phyloP scores from a whole-genome alignment of 2,888 invertebrate species.

The Dione juno region DNA sequence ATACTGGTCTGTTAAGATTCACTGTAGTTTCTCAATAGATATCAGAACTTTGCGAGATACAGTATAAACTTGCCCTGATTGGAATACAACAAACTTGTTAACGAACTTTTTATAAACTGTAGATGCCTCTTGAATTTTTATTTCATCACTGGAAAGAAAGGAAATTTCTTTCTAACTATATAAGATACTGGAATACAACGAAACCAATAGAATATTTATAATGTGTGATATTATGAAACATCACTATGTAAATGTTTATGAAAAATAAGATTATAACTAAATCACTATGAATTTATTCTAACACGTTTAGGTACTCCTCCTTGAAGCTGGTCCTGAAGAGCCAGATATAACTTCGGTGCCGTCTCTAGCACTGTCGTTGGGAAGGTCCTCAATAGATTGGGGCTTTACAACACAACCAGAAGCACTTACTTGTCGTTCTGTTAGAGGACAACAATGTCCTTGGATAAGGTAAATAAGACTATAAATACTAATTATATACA shows the following conservation, averaged over 20 bases:
- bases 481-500: neutral
- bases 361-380: constrained; percentile 84
- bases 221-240: neutral
- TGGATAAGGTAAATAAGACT: constrained; percentile 77
- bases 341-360: constrained; percentile 87
- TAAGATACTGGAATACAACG: neutral
- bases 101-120: constrained; percentile 21
- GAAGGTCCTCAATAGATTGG: constrained; percentile 86
- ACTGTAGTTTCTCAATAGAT: constrained; percentile 38
- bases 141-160: constrained; percentile 19
- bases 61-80: constrained; percentile 31
- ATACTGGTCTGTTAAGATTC: constrained; percentile 31
- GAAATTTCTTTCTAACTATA: neutral
- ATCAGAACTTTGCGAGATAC: constrained; percentile 32
- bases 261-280: neutral
- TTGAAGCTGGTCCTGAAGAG: constrained; percentile 88
- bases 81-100: constrained; percentile 33
- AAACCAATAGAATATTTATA: neutral
- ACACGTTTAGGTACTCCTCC: constrained; percentile 81
- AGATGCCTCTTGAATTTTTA: constrained; percentile 27
- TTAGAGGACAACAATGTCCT: constrained; percentile 81
- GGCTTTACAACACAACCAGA: constrained; percentile 87
- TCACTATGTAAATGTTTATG: neutral
- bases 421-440: constrained; percentile 83
- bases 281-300: neutral